phyloP scores from a whole-genome alignment of 2,797 vertebrate genomes.

The Sphenodon punctatus region DNA sequence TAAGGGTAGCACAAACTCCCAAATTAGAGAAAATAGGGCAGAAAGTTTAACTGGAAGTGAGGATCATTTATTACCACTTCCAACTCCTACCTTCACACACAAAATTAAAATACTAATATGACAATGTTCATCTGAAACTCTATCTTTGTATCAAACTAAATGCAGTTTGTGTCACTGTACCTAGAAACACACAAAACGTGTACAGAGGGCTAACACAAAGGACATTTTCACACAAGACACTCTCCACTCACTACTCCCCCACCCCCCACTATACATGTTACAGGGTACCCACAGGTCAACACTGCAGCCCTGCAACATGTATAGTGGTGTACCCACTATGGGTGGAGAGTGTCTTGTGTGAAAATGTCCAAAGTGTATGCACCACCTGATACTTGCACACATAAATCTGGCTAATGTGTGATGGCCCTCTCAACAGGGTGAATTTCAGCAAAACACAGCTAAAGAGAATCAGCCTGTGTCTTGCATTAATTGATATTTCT shows the following conservation, averaged over 20 bases:
- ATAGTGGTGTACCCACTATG: too few relatives aligned
- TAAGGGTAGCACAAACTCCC: background rate
- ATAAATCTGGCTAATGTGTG: conserved; percentile 62
- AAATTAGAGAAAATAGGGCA: background rate
- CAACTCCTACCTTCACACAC: background rate
- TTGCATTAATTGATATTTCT: conserved; percentile 16
- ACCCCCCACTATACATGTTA: too few relatives aligned
- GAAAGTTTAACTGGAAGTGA: background rate
- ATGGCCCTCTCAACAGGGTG: background rate
- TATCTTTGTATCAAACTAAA: too few relatives aligned
- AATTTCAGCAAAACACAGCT: background rate
- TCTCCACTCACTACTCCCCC: too few relatives aligned
- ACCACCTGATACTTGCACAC: too few relatives aligned
- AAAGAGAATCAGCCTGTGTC: conserved; percentile 8
- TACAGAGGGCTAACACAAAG: too few relatives aligned
- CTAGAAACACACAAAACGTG: too few relatives aligned
- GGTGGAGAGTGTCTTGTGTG: too few relatives aligned
- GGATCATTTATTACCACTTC: background rate
- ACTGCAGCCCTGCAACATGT: too few relatives aligned
- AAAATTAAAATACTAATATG: background rate
- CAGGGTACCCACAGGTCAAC: too few relatives aligned
- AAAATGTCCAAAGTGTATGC: too few relatives aligned
- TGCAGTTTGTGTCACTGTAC: background rate
- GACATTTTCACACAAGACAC: too few relatives aligned
- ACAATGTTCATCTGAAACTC: background rate